A percentile compares a stretch with the other conserved stretches of the same genome.
These are phyloP conservation scores for Kryptopterus vitreolus DNA, from an alignment of 2,797 vertebrate species.

Conservation along the genomic window DNA sequence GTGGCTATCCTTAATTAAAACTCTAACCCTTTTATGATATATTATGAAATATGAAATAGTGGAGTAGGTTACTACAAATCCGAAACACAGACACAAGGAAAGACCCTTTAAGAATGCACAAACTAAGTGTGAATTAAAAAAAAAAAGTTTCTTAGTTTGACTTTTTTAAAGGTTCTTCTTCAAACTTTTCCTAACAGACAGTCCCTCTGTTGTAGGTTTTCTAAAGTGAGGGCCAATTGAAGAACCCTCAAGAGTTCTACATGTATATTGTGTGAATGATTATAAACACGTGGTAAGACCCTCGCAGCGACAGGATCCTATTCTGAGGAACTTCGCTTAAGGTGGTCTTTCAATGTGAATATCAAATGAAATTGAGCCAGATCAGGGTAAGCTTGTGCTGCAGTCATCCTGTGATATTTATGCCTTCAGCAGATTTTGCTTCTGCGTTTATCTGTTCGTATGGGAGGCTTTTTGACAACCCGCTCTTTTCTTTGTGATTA, in stretches of 20 bases:
- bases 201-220: not conserved
- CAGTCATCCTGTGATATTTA: not conserved
- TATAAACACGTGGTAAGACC: not conserved
- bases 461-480: slow-evolving; percentile 59
- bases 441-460: not conserved
- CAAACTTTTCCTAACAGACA: not conserved
- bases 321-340: not conserved
- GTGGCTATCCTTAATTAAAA: not conserved
- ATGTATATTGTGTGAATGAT: not conserved
- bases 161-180: not conserved
- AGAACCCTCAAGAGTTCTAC: not conserved
- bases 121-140: not conserved
- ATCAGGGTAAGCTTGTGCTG: not conserved
- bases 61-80: not conserved
- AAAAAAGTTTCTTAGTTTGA: not conserved
- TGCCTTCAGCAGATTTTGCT: not conserved
- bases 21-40: not conserved
- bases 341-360: not conserved
- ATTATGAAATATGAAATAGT: not conserved
- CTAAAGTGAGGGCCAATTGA: not conserved
- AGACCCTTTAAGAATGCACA: not conserved
- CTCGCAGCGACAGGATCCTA: not conserved
- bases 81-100: not conserved
- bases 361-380: slow-evolving; percentile 3
- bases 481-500: slow-evolving; percentile 64